Base-by-base conservation (phyloP, 2,113 vertebrate species). In the Gallinago paraguaiae region DNA sequence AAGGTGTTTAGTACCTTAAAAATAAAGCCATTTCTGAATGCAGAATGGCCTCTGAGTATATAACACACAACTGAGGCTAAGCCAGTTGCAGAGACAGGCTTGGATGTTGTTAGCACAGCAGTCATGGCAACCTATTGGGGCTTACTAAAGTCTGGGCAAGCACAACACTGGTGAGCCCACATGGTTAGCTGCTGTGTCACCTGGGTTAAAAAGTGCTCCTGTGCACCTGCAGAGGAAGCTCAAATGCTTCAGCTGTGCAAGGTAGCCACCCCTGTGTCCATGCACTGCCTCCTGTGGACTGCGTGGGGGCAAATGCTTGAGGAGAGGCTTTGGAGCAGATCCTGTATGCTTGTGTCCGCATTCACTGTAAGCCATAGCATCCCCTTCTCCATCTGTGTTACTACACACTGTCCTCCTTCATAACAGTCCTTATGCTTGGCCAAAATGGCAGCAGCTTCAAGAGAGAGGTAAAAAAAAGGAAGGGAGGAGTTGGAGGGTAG, bases 281-380 rank as follows among this genome's bases (percentile, higher is more conserved):
- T 4, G 16, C 31, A 39, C 18, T 67, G 37, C 28, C 43, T 59
- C 17, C 45, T 2, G 0, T 3, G 57, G 33, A 4, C 27, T 48
- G 41, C 0, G 0, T 13, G 30, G n/a, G 14, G 7, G 4, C 0
- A 0, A 72, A 45, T 0, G 0, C 16, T 1, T 1, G 4, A 80
- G 43, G 23, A 35, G 19, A 41, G 27, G 37, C 16, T 74, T 68
- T 70, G 24, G 10, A 91, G 60, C n/a, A 78, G 28, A 51, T 53
- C 31, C 70, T 10, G 7, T 0, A 0, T 0, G 0, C 56, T 35
- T 56, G 22, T 6, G 11, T 31, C n/a, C 41, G n/a, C 37, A 2
- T 17, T 45, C 13, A 2, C 35, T 30, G 46, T 19, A 50, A 87
- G 43, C 16, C 63, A 86, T 76, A 88, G 45, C 61, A 71, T 5